Base-by-base conservation (phyloP, 2,113 vertebrate genomes). In the Daubentonia madagascariensis region DNA sequence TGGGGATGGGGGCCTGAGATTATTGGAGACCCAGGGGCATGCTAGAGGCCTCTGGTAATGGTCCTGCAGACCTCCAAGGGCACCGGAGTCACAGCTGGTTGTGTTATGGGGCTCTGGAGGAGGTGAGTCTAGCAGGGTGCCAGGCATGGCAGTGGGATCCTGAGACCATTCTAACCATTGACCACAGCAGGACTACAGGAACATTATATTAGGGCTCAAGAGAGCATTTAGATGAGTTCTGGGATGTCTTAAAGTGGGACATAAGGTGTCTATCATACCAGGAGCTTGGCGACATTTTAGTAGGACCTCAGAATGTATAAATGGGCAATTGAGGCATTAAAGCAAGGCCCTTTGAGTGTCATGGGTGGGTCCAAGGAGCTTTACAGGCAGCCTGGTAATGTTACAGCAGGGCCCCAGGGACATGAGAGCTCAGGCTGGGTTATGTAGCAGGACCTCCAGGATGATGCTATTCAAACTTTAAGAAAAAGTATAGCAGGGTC, bases 221-320 rank as follows among this genome's bases (percentile, higher is more conserved):
- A 4, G 73, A 12, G 48, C 37, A 20, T 68, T 63, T 28, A 68
- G 14, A 28, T 14, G 28, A 68, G 13, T 73, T 37, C 73, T 37
- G n/a, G n/a, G 40, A 23, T 5, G 13, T 28, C 57, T 78, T 40
- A 72, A 54, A 17, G 75, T n/a, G 22, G 35, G 43, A 3, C 5
- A n/a, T 9, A 0, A 2, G 3, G 1, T 5, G 2, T 6, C 32
- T 50, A 30, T 30, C 76, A n/a, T 40, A 18, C 45, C 22, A 37
- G 16, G 22, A 6, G 11, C 17, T n/a, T 48, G 32, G 52, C 25
- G 54, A 30, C n/a, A 35, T 43, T 35, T 13, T 4, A 25, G 67
- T 4, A 88, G 61, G 30, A 76, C 28, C 68, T 61, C 84, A 23
- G 37, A 65, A 43, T 30, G 17, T 28, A 11, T 45, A 37, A 48